phyloP scores from a whole-genome alignment of 2,888 invertebrate species.

The Hydropsyche betteni region DNA sequence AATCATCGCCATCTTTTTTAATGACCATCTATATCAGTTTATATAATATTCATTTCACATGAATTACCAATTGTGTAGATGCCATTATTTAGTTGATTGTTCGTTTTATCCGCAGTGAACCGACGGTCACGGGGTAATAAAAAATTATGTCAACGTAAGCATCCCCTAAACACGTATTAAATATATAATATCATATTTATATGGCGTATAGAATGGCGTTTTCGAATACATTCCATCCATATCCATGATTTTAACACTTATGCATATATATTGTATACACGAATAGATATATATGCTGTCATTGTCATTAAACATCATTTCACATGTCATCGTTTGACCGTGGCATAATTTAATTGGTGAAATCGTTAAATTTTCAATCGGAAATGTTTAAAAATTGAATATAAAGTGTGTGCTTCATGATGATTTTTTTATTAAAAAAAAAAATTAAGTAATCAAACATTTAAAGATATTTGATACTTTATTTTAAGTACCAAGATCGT shows the following conservation, averaged over 20 bases:
- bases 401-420: too few species aligned
- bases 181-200: constrained; percentile 28
- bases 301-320: too few species aligned
- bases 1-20: neutral
- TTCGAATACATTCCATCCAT: neutral
- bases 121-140: constrained; percentile 38
- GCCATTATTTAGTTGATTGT: constrained; percentile 22
- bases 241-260: neutral
- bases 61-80: neutral
- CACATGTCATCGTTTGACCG: too few species aligned
- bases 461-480: too few species aligned
- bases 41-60: constrained; percentile 5
- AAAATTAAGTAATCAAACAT: too few species aligned
- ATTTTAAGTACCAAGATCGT: too few species aligned
- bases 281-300: too few species aligned
- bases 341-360: too few species aligned
- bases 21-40: constrained; percentile 1
- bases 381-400: too few species aligned
- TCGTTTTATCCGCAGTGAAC: constrained; percentile 49
- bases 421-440: too few species aligned
- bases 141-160: constrained; percentile 35
- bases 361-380: too few species aligned
- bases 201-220: constrained; percentile 30
- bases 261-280: constrained; percentile 6
- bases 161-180: constrained; percentile 24